These are phyloP conservation scores for Camponotus pennsylvanicus DNA, from an alignment of 1,140 invertebrate species.

Conservation along the genomic window DNA sequence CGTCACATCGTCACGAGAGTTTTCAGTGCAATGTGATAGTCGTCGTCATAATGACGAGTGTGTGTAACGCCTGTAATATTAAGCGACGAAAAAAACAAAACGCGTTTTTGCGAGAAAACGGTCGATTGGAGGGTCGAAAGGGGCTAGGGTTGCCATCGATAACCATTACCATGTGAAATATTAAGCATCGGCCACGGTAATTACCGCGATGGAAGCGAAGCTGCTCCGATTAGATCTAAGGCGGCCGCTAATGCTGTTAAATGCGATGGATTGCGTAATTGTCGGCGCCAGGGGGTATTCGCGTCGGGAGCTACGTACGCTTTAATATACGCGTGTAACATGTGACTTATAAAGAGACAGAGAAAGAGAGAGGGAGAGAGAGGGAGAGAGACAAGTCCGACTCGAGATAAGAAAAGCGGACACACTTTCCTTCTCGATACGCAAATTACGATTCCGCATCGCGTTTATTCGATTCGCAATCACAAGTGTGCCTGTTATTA, in stretches of 20 bases:
- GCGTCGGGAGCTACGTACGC: constrained; percentile 17
- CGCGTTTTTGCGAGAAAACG: background rate
- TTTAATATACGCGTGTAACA: constrained; percentile 43
- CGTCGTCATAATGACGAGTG: constrained; percentile 19
- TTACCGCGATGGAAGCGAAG: constrained; percentile 70
- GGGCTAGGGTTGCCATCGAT: constrained; percentile 25
- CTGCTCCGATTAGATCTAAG: constrained; percentile 74
- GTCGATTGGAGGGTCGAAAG: constrained; percentile 27
- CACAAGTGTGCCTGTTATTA: constrained; percentile 10
- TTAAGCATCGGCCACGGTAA: constrained; percentile 72
- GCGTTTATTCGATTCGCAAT: background rate
- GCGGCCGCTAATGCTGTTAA: constrained; percentile 73
- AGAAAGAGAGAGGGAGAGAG: background rate
- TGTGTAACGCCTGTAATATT: constrained; percentile 11
- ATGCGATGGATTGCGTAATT: constrained; percentile 78
- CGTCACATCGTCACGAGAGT: background rate
- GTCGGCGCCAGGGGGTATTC: constrained; percentile 51
- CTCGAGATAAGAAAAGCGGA: constrained; percentile 39
- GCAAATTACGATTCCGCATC: constrained; percentile 53
- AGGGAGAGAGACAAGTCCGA: constrained; percentile 2
- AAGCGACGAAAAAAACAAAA: constrained; percentile 2
- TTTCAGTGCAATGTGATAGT: background rate
- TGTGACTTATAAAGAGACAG: constrained; percentile 16
- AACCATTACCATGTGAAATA: constrained; percentile 74
- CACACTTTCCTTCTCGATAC: constrained; percentile 69